These are phyloP conservation scores for Oligia latruncula DNA, from an alignment of 2,888 invertebrate genomes.

Conservation along the genomic window DNA sequence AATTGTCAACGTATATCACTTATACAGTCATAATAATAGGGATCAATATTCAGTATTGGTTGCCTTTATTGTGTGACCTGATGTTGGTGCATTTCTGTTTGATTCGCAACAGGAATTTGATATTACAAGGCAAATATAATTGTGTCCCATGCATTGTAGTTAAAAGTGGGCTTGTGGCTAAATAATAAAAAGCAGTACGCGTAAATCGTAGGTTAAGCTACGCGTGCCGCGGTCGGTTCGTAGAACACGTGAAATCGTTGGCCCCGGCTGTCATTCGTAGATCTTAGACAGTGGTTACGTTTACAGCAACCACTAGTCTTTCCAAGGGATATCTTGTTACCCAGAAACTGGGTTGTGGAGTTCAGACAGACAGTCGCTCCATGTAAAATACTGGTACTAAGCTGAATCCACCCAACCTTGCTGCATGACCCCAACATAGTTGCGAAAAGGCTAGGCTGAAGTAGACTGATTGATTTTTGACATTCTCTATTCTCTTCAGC, in stretches of 20 bases:
- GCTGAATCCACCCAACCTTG: background rate
- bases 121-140: background rate
- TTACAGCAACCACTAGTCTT: background rate
- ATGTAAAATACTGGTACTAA: background rate
- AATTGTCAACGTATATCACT: conserved; percentile 66
- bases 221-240: background rate
- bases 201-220: background rate
- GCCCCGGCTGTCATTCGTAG: background rate
- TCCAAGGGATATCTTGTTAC: background rate
- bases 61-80: conserved; percentile 13
- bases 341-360: background rate
- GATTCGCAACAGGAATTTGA: background rate
- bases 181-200: too few relatives aligned
- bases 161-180: too few relatives aligned
- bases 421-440: too few relatives aligned
- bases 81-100: conserved; percentile 10
- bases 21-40: conserved; percentile 31
- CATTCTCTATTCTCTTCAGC: background rate
- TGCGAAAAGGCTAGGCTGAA: too few relatives aligned
- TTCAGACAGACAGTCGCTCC: background rate
- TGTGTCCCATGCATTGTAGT: too few relatives aligned
- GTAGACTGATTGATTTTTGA: too few relatives aligned
- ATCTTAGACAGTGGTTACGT: background rate
- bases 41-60: conserved; percentile 35
- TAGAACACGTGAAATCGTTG: background rate